These are phyloP conservation scores for Picus viridis DNA, from an alignment of 2,797 vertebrate species.

Conservation along the genomic window DNA sequence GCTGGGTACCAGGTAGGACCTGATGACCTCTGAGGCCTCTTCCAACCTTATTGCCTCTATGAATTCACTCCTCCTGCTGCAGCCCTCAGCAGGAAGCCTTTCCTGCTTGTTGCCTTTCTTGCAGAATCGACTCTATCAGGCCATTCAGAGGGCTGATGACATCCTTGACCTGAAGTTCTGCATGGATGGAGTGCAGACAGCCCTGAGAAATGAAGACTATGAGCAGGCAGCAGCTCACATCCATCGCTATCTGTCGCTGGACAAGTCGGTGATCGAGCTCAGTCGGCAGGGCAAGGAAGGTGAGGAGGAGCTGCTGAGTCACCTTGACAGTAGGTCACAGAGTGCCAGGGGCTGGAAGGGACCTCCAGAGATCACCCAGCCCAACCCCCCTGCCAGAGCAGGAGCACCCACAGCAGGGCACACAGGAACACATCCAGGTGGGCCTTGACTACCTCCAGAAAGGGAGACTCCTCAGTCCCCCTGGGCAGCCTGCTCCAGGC, in stretches of 20 bases:
- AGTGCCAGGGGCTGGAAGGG: too few relatives aligned
- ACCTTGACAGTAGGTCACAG: neutral
- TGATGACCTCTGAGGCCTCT: too few relatives aligned
- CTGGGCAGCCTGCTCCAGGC: too few relatives aligned
- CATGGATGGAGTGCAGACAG: slow-evolving; percentile 95
- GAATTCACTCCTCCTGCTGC: neutral
- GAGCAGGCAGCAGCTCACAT: slow-evolving; percentile 98
- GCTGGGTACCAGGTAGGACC: too few relatives aligned
- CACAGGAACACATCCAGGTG: too few relatives aligned
- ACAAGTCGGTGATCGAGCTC: slow-evolving; percentile 98
- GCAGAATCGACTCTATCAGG: slow-evolving; percentile 96
- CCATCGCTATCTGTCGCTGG: slow-evolving; percentile 94
- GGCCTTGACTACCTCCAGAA: too few relatives aligned
- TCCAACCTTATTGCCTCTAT: too few relatives aligned
- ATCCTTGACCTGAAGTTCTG: slow-evolving; percentile 98
- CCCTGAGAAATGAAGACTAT: slow-evolving; percentile 92
- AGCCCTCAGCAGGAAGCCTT: neutral
- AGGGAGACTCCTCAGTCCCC: too few relatives aligned
- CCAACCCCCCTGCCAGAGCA: too few relatives aligned
- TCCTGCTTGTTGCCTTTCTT: slow-evolving; percentile 27
- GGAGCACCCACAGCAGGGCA: too few relatives aligned
- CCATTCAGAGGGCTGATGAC: slow-evolving; percentile 96
- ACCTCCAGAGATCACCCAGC: too few relatives aligned
- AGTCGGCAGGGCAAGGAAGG: slow-evolving; percentile 97
- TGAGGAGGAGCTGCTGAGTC: slow-evolving; percentile 38